Base-by-base conservation (phyloP, 1,140 invertebrate species). In the Paralvinella palmiformis region DNA sequence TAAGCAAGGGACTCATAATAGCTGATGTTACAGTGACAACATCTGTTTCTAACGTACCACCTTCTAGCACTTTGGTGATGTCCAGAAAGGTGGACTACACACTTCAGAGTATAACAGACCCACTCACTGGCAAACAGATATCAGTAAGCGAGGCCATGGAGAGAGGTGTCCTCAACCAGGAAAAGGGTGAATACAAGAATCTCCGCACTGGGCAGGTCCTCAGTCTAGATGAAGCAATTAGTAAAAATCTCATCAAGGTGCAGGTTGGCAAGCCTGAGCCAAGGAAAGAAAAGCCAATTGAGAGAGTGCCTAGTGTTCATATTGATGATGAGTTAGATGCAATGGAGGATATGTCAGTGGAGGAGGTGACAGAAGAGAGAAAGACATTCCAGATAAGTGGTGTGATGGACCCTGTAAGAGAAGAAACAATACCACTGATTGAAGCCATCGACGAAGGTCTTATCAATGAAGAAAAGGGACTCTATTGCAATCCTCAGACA, bases 391-490 rank as follows among this genome's bases (percentile, higher is more conserved):
- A 75, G 55, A 78, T 81, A 37, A 79, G 86, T 29, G 85, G 85
- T 59, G 92, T 94, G 1, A 80, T 88, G 31, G 92, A 97, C 83
- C 88, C 91, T 20, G 84, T 89, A 73, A 85, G 87, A 65, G 91
- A 91, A 68, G 87, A 92, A 70, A 79, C 86, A 20, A 72, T 97
- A 0, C 89, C 85, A 17, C 89, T 96, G 32, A 87, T 87, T 35
- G 88, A 96, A 80, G 94, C 94, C 2, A 83, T 97, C 1, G 82
- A 88, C 52, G 84, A 88, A 69, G 91, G 91, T 53, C 84, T 97
- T 57, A 78, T 98, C 62, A 91, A 96, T 83, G 82, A 86, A 1
- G 81, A 86, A 1, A 87, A 86, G 62, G 90, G 91, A 31, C 37
- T 71, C 0, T 81, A 81, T 50, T 82, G 84, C 53, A 91, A 96